Base-by-base conservation (phyloP, 2,113 vertebrate genomes). In the Sinocyclocheilus anshuiensis region DNA sequence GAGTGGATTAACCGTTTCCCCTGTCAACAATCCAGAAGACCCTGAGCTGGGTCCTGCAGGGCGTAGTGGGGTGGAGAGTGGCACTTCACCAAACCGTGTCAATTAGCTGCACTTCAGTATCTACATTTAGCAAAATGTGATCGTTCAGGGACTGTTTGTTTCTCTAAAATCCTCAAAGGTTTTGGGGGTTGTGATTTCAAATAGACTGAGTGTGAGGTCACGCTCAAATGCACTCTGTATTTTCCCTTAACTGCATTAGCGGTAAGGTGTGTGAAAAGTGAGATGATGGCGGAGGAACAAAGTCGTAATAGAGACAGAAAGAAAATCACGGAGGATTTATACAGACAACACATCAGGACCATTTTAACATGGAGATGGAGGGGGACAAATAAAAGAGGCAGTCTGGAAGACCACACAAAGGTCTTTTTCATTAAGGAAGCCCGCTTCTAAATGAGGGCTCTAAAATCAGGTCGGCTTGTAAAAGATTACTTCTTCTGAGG, bases 11-110 rank as follows among this genome's bases (percentile, higher is more conserved):
- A 89, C 92, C 91, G 93, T 94, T 92, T 93, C 94, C 94, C 93
- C 90, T 94, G 93, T 93, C 93, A 92, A 92, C 84, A 26, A 95
- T 76, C 93, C 93, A 94, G 92, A 91, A 39, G 93, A 93, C 95
- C 88, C 86, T 29, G 87, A 83, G 90, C 92, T 57, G 92, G 94
- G 93, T 95, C 94, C 95, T 95, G 93, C 89, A 50, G 65, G 80
- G 81, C 39, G 16, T 72, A 57, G 50, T 53, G 83, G 74, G 55
- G 33, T 55, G 71, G 67, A 94, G 92, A 93, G 93, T 91, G 91
- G 93, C 93, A 91, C 92, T 16, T 76, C 26, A 36, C 39, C 59
- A 26, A 50, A 71, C 69, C 4, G 36, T 1, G 36, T 69, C 80
- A 84, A 87, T 89, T 84, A 77, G 61, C 85, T 48, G 57, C 22